These are phyloP conservation scores for Acholoe squamosa DNA, from an alignment of 2,888 invertebrate genomes.

Conservation along the genomic window DNA sequence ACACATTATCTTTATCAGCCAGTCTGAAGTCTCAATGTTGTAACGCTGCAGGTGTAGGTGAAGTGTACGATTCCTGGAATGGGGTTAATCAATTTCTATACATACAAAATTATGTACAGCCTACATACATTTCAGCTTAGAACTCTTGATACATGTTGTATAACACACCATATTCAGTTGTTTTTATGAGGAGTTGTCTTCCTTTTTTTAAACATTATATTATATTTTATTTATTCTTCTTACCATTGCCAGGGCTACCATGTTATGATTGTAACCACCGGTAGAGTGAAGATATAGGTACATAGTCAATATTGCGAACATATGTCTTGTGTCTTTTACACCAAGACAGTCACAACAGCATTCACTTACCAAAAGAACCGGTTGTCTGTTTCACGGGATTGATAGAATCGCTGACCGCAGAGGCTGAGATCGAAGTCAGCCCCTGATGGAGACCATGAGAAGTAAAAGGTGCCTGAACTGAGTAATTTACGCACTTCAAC, in stretches of 20 bases:
- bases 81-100: conserved; percentile 56
- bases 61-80: conserved; percentile 93
- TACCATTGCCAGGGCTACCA: too few species aligned
- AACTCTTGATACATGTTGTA: too few species aligned
- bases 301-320: too few species aligned
- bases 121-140: too few species aligned
- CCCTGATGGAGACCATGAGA: conserved; percentile 89
- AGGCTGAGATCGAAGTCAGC: conserved; percentile 93
- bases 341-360: background rate
- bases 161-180: too few species aligned
- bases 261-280: too few species aligned
- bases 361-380: conserved; percentile 96
- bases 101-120: too few species aligned
- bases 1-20: conserved; percentile 98
- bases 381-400: conserved; percentile 93
- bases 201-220: too few species aligned
- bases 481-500: conserved; percentile 90
- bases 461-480: conserved; percentile 99
- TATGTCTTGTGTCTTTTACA: too few species aligned
- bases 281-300: too few species aligned
- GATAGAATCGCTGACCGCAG: conserved; percentile 94
- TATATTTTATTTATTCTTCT: too few species aligned
- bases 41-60: conserved; percentile 95
- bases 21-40: conserved; percentile 94
- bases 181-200: too few species aligned